Percentiles rank a stretch among this genome's conserved stretches.
These are phyloP conservation scores for Bombus confusus DNA, from an alignment of 1,140 invertebrate species.

Conservation along the genomic window DNA sequence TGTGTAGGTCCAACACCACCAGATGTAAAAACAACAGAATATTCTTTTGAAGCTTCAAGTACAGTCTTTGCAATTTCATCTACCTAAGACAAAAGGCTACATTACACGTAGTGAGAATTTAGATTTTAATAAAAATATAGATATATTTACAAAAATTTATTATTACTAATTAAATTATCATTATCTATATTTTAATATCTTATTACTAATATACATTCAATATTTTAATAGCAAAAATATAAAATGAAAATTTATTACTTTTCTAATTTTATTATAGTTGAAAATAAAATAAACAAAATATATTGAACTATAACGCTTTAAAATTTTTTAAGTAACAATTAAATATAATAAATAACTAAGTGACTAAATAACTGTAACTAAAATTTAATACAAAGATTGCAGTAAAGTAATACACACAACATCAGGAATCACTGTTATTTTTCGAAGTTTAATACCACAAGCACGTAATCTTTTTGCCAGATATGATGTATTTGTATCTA, in stretches of 20 bases:
- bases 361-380: background rate
- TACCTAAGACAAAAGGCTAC: conserved; percentile 74
- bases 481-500: conserved; percentile 87
- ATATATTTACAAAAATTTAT: background rate
- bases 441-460: conserved; percentile 84
- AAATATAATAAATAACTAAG: background rate
- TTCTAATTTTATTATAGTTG: background rate
- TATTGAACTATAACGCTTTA: background rate
- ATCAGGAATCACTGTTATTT: conserved; percentile 87
- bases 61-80: conserved; percentile 86
- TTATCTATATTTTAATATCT: background rate
- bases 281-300: background rate
- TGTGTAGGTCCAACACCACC: conserved; percentile 92
- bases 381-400: conserved; percentile 19
- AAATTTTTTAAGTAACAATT: background rate
- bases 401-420: conserved; percentile 70
- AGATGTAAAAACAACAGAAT: conserved; percentile 85
- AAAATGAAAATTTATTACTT: background rate
- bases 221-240: too few relatives aligned
- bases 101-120: conserved; percentile 41
- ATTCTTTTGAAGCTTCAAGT: conserved; percentile 82
- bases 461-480: conserved; percentile 84
- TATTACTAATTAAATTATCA: background rate
- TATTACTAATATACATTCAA: too few relatives aligned
- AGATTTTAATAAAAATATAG: background rate